phyloP scores from a whole-genome alignment of 2,797 vertebrate genomes.

The Alosa sapidissima region DNA sequence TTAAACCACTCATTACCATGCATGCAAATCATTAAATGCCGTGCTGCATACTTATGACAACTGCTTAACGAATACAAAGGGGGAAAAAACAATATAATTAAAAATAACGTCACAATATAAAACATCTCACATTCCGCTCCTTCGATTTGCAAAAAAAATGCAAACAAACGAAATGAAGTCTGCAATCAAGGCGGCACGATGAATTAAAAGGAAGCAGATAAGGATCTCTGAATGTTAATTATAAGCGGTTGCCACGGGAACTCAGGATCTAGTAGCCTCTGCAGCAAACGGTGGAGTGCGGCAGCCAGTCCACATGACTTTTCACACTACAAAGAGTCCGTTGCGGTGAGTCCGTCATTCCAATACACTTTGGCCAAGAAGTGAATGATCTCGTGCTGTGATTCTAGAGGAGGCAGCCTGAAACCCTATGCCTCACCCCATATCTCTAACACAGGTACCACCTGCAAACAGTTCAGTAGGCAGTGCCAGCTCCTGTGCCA shows the following conservation, averaged over 20 bases:
- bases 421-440: not conserved
- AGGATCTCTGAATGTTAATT: constrained; percentile 54
- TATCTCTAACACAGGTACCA: not conserved
- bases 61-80: constrained; percentile 54
- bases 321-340: not conserved
- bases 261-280: not conserved
- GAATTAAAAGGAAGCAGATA: constrained; percentile 49
- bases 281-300: not conserved
- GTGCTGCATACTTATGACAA: constrained; percentile 56
- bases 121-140: constrained; percentile 42
- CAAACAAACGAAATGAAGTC: constrained; percentile 46
- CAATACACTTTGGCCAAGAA: not conserved
- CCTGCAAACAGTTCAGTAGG: not conserved
- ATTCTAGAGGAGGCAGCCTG: not conserved
- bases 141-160: constrained; percentile 37
- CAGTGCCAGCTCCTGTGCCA: not conserved
- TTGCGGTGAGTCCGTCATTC: not conserved
- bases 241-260: constrained; percentile 44
- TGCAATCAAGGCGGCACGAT: constrained; percentile 45
- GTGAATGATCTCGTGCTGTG: not conserved
- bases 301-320: not conserved
- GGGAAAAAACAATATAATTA: constrained; percentile 52
- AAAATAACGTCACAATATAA: constrained; percentile 32
- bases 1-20: constrained; percentile 54
- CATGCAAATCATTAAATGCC: constrained; percentile 55